phyloP scores from a whole-genome alignment of 1,140 invertebrate genomes.

The Bicyclus anynana region DNA sequence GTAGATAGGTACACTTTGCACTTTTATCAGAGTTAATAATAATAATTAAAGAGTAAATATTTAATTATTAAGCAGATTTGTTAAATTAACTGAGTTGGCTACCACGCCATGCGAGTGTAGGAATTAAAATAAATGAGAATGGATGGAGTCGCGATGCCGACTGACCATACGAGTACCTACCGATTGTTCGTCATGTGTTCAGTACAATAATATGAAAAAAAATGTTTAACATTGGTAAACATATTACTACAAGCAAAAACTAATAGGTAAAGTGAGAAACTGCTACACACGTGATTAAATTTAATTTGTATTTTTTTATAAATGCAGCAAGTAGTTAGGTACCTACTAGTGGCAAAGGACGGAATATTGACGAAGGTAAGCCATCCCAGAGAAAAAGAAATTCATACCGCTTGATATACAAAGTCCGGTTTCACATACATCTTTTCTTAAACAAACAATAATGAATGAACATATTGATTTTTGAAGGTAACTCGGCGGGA shows the following conservation, averaged over 20 bases:
- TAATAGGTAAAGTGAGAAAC: neutral
- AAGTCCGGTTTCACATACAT: too few relatives aligned
- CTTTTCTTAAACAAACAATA: too few relatives aligned
- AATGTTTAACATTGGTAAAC: slow-evolving; percentile 11
- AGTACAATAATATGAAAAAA: slow-evolving; percentile 10
- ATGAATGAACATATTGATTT: too few relatives aligned
- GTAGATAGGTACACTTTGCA: too few relatives aligned
- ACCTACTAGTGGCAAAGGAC: too few relatives aligned
- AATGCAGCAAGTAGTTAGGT: too few relatives aligned
- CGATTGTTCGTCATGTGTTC: slow-evolving; percentile 11
- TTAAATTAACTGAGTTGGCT: slow-evolving; percentile 18
- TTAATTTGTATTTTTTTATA: neutral
- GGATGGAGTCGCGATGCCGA: slow-evolving; percentile 7
- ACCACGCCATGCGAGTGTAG: slow-evolving; percentile 33
- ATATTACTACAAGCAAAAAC: slow-evolving; percentile 7
- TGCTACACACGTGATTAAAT: neutral
- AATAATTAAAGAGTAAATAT: neutral
- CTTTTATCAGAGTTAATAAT: too few relatives aligned
- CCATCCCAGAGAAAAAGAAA: too few relatives aligned
- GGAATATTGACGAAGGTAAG: too few relatives aligned
- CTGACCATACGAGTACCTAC: slow-evolving; percentile 11
- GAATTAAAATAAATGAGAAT: slow-evolving; percentile 45
- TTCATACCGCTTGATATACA: too few relatives aligned
- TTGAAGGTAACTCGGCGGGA: too few relatives aligned
- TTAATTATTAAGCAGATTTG: slow-evolving; percentile 4